phyloP scores from a whole-genome alignment of 2,888 invertebrate species.

The Dermolepida albohirtum region DNA sequence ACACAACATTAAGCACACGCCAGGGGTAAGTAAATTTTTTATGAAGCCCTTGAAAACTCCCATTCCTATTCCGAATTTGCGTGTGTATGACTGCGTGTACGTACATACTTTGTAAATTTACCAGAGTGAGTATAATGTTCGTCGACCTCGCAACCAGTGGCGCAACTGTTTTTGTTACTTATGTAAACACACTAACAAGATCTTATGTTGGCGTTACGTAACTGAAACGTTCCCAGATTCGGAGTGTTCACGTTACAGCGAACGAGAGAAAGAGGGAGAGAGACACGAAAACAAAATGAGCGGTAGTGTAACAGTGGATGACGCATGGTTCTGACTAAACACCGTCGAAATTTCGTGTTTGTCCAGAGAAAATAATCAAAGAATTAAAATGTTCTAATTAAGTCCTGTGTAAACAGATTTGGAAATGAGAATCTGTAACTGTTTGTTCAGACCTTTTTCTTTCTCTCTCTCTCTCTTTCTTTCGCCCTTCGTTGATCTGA shows the following conservation, averaged over 20 bases:
- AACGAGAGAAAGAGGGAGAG: background rate
- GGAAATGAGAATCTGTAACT: slow-evolving; percentile 4
- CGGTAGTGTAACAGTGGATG: too few relatives aligned
- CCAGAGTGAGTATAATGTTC: slow-evolving; percentile 31
- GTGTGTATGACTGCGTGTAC: slow-evolving; percentile 39
- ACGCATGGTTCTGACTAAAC: too few relatives aligned
- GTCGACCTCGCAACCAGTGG: slow-evolving; percentile 5
- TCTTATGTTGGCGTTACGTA: slow-evolving; percentile 38
- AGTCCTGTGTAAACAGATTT: slow-evolving; percentile 19
- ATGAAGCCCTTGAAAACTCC: slow-evolving; percentile 43
- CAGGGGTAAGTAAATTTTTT: slow-evolving; percentile 49
- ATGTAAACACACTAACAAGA: slow-evolving; percentile 47
- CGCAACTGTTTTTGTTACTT: slow-evolving; percentile 50
- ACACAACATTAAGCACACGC: slow-evolving; percentile 49
- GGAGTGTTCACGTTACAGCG: background rate
- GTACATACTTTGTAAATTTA: slow-evolving; percentile 46
- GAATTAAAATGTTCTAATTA: slow-evolving; percentile 21
- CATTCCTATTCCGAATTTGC: slow-evolving; percentile 4
- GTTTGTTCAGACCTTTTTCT: too few relatives aligned
- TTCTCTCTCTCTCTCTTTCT: too few relatives aligned
- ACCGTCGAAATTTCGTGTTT: background rate
- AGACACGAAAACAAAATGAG: too few relatives aligned
- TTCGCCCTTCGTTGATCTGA: too few relatives aligned
- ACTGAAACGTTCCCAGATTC: slow-evolving; percentile 8
- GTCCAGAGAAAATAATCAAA: slow-evolving; percentile 9